Percentiles rank a stretch among this genome's conserved stretches.
Conservation (phyloP, 2,113 vertebrate species). For the Chloroceryle aenea region DNA sequence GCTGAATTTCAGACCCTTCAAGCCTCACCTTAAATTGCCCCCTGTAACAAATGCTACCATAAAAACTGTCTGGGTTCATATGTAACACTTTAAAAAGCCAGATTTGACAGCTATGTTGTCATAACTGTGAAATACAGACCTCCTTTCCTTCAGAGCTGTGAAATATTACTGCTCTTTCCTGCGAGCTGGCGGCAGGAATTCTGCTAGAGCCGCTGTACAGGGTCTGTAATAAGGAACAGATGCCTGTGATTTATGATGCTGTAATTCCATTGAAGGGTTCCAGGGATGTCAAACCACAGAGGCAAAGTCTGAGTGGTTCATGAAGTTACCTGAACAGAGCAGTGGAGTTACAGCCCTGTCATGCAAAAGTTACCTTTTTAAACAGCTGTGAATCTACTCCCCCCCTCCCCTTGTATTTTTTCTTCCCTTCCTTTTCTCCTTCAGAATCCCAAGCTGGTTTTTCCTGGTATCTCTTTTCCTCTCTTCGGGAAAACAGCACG, state of each 20-base stretch:
- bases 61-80: constrained; percentile 22
- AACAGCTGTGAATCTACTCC: background rate
- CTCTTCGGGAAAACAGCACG: background rate
- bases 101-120: constrained; percentile 46
- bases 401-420: background rate
- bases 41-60: constrained; percentile 8
- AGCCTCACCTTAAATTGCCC: constrained; percentile 18
- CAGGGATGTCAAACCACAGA: constrained; percentile 10
- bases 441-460: background rate
- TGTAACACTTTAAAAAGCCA: background rate
- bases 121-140: constrained; percentile 23
- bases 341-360: background rate
- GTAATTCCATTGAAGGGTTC: constrained; percentile 5
- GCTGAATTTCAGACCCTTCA: background rate
- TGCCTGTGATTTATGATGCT: constrained; percentile 11
- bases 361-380: background rate
- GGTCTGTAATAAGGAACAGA: background rate
- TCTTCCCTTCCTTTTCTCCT: background rate
- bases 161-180: constrained; percentile 13
- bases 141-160: constrained; percentile 12
- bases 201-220: background rate
- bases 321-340: background rate
- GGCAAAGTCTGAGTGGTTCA: background rate
- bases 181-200: constrained; percentile 28
- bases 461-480: background rate